Percentiles rank a stretch among this genome's conserved stretches.
Evolutionary conservation across 1,140 invertebrate species (phyloP).

Genomic region (Cyrtorhinus lividipennis): DNA sequence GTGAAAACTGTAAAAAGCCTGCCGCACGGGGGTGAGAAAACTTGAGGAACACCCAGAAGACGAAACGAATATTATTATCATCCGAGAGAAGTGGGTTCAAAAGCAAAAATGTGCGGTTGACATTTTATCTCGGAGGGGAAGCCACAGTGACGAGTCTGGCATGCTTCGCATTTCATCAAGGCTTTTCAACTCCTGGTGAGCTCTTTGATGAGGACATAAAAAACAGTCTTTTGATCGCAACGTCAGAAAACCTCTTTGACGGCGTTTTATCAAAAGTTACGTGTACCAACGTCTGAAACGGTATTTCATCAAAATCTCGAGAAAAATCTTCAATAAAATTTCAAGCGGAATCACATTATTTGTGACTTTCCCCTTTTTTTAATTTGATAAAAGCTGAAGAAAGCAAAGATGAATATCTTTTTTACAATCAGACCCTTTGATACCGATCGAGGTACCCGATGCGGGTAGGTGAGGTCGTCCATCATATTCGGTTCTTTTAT

Average conservation of each 20-base stretch:
- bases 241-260: no score
- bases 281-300: no score
- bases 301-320: no score
- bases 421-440: not conserved
- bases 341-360: no score
- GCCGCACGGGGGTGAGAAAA: no score
- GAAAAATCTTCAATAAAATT: no score
- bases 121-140: not conserved
- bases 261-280: no score
- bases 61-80: not conserved
- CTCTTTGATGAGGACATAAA: not conserved
- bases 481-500: not conserved
- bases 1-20: no score
- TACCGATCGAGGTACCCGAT: not conserved
- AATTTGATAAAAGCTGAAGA: no score
- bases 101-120: not conserved
- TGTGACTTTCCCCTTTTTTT: no score
- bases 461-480: not conserved
- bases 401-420: no score
- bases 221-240: no score
- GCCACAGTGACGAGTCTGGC: not conserved
- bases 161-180: not conserved
- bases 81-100: not conserved
- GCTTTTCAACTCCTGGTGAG: not conserved
- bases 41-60: not conserved